Conservation (phyloP, 2,888 invertebrate genomes). For the Tenthredo livida region DNA sequence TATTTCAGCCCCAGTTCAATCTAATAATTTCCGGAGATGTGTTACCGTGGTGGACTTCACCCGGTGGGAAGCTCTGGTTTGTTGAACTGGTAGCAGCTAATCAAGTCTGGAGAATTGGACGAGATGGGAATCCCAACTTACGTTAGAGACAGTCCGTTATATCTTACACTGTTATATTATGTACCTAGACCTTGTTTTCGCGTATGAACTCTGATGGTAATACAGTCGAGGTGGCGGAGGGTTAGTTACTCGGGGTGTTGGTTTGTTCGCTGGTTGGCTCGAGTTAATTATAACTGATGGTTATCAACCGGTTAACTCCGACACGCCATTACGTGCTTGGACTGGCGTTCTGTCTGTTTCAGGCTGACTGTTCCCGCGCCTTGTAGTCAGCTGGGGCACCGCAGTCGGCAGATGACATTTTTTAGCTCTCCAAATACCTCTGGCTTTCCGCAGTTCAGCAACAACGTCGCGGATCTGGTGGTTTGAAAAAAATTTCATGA, state of each 20-base stretch:
- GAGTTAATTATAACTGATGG: constrained; percentile 78
- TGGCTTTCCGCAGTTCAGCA: neutral
- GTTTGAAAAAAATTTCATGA: neutral
- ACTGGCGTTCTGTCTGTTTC: constrained; percentile 64
- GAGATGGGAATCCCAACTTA: constrained; percentile 44
- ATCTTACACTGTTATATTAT: constrained; percentile 33
- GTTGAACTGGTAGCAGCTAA: constrained; percentile 30
- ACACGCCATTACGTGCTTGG: constrained; percentile 78
- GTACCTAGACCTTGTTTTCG: constrained; percentile 38
- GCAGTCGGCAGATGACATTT: constrained; percentile 11
- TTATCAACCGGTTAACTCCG: constrained; percentile 78
- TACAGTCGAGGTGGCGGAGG: constrained; percentile 59
- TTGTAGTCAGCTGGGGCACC: constrained; percentile 2
- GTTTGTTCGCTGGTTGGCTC: constrained; percentile 76
- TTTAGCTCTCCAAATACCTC: neutral
- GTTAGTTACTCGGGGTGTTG: constrained; percentile 71
- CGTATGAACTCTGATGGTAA: constrained; percentile 60
- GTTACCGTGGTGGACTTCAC: neutral
- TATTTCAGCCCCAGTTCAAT: neutral
- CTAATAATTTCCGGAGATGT: neutral
- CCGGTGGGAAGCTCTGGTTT: neutral
- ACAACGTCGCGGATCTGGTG: neutral
- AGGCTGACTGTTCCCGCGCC: constrained; percentile 40
- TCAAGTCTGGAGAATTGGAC: constrained; percentile 53
- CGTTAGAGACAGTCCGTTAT: constrained; percentile 6